Conservation (phyloP, 2,113 vertebrate species). For the Vicugna pacos region DNA sequence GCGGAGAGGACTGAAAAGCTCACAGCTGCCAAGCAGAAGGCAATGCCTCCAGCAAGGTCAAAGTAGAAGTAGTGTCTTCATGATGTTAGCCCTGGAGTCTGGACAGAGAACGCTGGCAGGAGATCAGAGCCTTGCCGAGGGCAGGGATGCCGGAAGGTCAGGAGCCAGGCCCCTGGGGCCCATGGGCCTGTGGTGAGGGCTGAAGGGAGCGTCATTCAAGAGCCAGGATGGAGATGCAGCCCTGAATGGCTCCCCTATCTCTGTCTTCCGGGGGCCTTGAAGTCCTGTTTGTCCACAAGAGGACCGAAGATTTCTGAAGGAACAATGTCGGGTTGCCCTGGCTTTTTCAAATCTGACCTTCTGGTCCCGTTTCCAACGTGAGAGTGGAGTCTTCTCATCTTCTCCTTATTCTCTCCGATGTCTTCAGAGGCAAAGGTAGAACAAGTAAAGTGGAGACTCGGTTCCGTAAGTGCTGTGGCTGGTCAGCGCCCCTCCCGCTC, state of each 20-base stretch:
- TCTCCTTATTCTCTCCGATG: neutral
- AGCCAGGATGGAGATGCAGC: neutral
- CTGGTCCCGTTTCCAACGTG: conserved; percentile 55
- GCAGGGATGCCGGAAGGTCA: neutral
- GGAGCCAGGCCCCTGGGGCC: conserved; percentile 27
- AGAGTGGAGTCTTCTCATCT: conserved; percentile 30
- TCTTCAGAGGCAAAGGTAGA: neutral
- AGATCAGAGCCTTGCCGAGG: neutral
- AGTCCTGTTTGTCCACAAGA: neutral
- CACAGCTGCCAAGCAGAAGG: neutral
- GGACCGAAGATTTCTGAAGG: neutral
- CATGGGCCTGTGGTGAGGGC: neutral
- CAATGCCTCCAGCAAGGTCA: neutral
- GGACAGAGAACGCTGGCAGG: neutral
- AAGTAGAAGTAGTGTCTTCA: neutral
- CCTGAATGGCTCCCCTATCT: neutral
- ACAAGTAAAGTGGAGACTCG: neutral
- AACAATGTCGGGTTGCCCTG: neutral
- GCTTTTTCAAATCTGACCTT: conserved; percentile 62
- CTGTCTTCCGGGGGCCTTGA: neutral
- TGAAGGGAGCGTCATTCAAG: conserved; percentile 31
- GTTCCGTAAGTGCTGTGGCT: neutral
- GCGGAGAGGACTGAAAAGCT: neutral
- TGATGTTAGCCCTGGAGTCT: neutral
- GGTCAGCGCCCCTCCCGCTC: neutral